Percentiles rank a stretch among this genome's conserved stretches.
phyloP scores from a whole-genome alignment of 1,140 invertebrate species.

The Xylocopa sonorina region DNA sequence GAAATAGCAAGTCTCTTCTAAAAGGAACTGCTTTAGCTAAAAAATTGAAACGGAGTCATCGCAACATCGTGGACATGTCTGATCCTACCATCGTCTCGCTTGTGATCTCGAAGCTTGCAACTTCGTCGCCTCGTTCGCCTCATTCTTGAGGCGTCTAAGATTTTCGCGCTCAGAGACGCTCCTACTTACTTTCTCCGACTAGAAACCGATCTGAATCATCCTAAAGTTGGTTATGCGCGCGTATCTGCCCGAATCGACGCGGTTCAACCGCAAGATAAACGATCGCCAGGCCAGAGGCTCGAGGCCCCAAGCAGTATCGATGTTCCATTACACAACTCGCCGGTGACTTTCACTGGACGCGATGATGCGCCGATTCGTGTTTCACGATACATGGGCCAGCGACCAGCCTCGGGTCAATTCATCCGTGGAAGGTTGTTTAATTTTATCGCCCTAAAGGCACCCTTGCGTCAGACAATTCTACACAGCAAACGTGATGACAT shows the following conservation, averaged over 20 bases:
- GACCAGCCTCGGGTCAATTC: background rate
- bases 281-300: constrained; percentile 29
- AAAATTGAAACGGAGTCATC: too few species aligned
- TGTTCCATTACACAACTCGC: constrained; percentile 44
- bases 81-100: too few species aligned
- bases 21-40: too few species aligned
- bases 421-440: constrained; percentile 2
- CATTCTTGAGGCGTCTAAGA: too few species aligned
- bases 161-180: background rate
- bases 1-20: too few species aligned
- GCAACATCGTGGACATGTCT: too few species aligned
- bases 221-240: background rate
- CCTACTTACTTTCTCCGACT: constrained; percentile 20
- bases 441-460: background rate
- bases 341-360: constrained; percentile 55
- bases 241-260: background rate
- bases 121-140: background rate
- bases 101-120: too few species aligned
- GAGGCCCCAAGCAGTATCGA: constrained; percentile 38
- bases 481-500: background rate
- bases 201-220: constrained; percentile 26
- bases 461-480: too few species aligned
- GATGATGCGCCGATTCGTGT: constrained; percentile 53
- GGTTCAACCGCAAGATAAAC: constrained; percentile 12
- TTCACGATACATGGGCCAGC: constrained; percentile 30